phyloP scores from a whole-genome alignment of 2,888 invertebrate species.

The Melipona bicolor region DNA sequence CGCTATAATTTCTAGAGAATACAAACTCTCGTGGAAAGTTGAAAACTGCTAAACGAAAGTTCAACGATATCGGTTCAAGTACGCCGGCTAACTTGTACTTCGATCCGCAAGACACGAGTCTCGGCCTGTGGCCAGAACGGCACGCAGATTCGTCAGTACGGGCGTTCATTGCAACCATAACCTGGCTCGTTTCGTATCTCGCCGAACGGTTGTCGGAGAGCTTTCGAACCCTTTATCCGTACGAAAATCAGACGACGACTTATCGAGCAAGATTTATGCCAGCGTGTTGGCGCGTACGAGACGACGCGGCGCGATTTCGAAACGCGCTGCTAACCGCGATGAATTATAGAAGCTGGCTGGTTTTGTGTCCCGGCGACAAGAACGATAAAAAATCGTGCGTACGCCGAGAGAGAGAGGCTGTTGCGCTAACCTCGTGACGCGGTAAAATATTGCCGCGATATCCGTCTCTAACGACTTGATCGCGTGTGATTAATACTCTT shows the following conservation, averaged over 20 bases:
- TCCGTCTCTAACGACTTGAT: conserved; percentile 79
- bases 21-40: too few species aligned
- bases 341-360: conserved; percentile 36
- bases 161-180: not conserved
- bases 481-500: conserved; percentile 79
- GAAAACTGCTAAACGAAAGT: too few species aligned
- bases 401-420: conserved; percentile 13
- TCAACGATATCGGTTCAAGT: too few species aligned
- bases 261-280: conserved; percentile 33
- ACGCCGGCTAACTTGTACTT: not conserved
- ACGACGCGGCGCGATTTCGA: conserved; percentile 45
- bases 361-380: conserved; percentile 27
- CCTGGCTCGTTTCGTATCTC: conserved; percentile 19
- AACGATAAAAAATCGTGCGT: conserved; percentile 27
- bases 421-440: conserved; percentile 18
- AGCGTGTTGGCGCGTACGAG: conserved; percentile 1
- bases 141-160: not conserved
- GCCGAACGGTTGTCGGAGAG: not conserved
- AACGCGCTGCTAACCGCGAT: conserved; percentile 25
- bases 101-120: not conserved
- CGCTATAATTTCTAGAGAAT: too few species aligned
- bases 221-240: not conserved
- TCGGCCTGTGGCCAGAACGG: too few species aligned
- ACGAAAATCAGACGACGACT: conserved; percentile 15
- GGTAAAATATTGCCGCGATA: conserved; percentile 77